These are phyloP conservation scores for Hippasteria phrygiana DNA, from an alignment of 53 echinoderm and acorn worm species.

Conservation along the genomic window DNA sequence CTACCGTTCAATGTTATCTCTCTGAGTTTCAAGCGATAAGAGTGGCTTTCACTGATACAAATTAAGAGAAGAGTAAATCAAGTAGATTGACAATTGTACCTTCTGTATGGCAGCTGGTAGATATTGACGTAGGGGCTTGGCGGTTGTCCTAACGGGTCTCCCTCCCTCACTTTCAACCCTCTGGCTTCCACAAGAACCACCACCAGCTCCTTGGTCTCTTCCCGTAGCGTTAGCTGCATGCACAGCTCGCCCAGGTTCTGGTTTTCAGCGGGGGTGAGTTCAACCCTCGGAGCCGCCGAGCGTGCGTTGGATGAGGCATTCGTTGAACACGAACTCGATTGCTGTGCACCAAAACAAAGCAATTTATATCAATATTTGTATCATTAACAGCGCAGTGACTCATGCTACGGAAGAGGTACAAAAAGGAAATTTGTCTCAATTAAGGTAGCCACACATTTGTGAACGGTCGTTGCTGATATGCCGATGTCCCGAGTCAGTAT, in stretches of 20 bases:
- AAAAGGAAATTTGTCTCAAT: too few species aligned
- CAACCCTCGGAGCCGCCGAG: slow-evolving; percentile 38
- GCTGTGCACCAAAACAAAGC: neutral
- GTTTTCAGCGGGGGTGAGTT: slow-evolving; percentile 59
- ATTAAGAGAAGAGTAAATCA: neutral
- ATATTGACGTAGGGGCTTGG: slow-evolving; percentile 69
- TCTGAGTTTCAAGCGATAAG: neutral
- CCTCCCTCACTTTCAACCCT: slow-evolving; percentile 62
- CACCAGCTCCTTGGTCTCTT: slow-evolving; percentile 59
- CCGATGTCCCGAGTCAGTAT: too few species aligned
- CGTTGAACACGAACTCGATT: neutral
- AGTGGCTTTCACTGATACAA: neutral
- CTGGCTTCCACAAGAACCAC: slow-evolving; percentile 60
- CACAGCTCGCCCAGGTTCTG: slow-evolving; percentile 60
- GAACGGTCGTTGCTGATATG: too few species aligned
- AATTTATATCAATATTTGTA: neutral
- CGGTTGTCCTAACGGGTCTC: slow-evolving; percentile 56
- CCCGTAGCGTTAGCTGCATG: slow-evolving; percentile 53
- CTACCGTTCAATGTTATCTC: too few species aligned
- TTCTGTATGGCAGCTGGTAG: slow-evolving; percentile 65
- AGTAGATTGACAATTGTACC: slow-evolving; percentile 1
- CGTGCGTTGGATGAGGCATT: neutral
- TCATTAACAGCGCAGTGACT: neutral
- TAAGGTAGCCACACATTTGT: too few species aligned
- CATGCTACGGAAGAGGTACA: too few species aligned